phyloP scores from a whole-genome alignment of 2,888 invertebrate genomes.

The Euphydryas editha region DNA sequence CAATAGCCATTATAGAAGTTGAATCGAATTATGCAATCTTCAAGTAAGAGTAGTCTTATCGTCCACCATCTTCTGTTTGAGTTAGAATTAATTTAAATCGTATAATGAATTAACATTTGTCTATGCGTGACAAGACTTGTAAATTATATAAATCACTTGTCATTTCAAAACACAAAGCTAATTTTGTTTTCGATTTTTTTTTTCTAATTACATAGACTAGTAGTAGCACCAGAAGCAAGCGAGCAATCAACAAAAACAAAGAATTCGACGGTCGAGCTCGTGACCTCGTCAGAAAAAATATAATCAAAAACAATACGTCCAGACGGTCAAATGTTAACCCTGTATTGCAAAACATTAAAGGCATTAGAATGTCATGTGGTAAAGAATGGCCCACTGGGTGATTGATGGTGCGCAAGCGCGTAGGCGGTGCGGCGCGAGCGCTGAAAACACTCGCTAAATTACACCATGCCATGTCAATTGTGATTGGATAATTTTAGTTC shows the following conservation, averaged over 20 bases:
- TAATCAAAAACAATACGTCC: conserved; percentile 49
- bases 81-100: background rate
- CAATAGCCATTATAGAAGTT: conserved; percentile 48
- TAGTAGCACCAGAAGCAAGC: conserved; percentile 36
- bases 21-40: conserved; percentile 43
- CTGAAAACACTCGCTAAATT: conserved; percentile 71
- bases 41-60: conserved; percentile 6
- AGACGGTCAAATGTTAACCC: conserved; percentile 67
- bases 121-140: background rate
- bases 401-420: conserved; percentile 68
- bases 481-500: conserved; percentile 52
- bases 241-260: conserved; percentile 43
- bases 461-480: conserved; percentile 56
- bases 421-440: conserved; percentile 66
- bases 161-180: conserved; percentile 10
- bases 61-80: conserved; percentile 4
- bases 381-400: conserved; percentile 66
- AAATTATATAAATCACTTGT: background rate
- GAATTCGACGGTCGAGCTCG: conserved; percentile 36
- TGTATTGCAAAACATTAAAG: conserved; percentile 63
- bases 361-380: conserved; percentile 76
- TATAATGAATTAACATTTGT: background rate
- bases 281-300: conserved; percentile 49
- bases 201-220: conserved; percentile 21
- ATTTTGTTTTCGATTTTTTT: background rate